A percentile compares a stretch with the other conserved stretches of the same genome.
Evolutionary conservation across 2,113 vertebrate genomes (phyloP).

Genomic region (Aythya baeri): DNA sequence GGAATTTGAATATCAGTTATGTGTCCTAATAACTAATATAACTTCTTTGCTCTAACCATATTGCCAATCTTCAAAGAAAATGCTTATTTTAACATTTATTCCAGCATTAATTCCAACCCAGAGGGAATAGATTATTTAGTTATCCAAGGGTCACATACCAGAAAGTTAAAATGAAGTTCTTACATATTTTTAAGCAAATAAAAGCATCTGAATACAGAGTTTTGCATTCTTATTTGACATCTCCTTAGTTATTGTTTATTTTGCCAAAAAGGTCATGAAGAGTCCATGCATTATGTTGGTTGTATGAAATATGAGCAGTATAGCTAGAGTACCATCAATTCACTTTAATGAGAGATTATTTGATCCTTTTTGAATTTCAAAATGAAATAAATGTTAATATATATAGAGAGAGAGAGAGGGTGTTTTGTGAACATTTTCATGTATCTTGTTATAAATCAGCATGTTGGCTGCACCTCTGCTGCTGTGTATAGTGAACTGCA

Average conservation of each 20-base stretch:
- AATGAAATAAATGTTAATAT: neutral
- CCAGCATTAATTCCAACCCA: neutral
- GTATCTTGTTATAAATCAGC: neutral
- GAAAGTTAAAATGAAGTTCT: neutral
- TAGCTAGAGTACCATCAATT: neutral
- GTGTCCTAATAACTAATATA: neutral
- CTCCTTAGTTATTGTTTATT: neutral
- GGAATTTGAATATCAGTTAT: neutral
- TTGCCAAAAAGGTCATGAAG: neutral
- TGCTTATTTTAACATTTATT: slow-evolving; percentile 6
- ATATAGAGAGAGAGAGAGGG: neutral
- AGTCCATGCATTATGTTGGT: neutral
- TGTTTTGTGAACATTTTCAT: neutral
- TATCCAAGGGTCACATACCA: neutral
- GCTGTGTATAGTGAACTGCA: neutral
- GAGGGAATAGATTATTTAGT: neutral
- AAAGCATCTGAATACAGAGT: neutral
- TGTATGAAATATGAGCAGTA: neutral
- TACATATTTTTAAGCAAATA: neutral
- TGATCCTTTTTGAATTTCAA: neutral
- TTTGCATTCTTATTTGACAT: neutral
- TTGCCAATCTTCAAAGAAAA: neutral
- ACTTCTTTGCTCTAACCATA: neutral
- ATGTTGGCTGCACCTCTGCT: neutral
- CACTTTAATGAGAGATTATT: neutral